Evolutionary conservation across 2,888 invertebrate genomes (phyloP).

Genomic region (Subacronicta megacephala): DNA sequence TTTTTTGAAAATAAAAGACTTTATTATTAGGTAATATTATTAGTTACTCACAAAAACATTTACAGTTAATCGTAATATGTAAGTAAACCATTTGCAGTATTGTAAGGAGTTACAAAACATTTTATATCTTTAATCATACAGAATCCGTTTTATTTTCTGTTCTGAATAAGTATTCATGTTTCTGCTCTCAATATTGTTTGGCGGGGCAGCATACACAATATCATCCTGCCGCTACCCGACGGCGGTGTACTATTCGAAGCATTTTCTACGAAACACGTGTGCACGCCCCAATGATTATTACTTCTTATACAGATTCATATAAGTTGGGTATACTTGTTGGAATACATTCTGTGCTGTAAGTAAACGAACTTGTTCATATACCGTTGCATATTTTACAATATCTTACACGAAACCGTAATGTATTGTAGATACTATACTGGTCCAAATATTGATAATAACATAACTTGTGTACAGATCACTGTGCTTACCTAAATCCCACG

Average conservation of each 20-base stretch:
- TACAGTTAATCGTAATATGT: constrained; percentile 20
- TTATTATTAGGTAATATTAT: too few relatives aligned
- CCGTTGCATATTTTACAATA: constrained; percentile 39
- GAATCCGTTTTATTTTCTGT: constrained; percentile 67
- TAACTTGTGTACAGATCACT: constrained; percentile 23
- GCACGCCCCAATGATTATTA: constrained; percentile 83
- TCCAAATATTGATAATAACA: constrained; percentile 23
- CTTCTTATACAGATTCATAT: constrained; percentile 70
- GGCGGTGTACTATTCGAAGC: constrained; percentile 71
- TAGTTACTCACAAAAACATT: constrained; percentile 8
- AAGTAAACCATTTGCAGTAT: constrained; percentile 36
- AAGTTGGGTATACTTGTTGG: constrained; percentile 43
- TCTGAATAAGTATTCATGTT: constrained; percentile 79
- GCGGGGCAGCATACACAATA: constrained; percentile 63
- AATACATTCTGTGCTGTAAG: constrained; percentile 42
- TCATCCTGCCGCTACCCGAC: constrained; percentile 57
- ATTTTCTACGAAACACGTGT: constrained; percentile 78
- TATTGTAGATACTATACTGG: constrained; percentile 12
- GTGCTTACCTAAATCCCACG: constrained; percentile 31
- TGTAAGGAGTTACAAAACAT: constrained; percentile 32
- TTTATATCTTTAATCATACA: constrained; percentile 63
- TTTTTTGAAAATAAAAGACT: too few relatives aligned
- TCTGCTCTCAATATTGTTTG: constrained; percentile 81
- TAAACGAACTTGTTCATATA: constrained; percentile 40
- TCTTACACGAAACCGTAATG: constrained; percentile 12